A percentile compares a stretch with the other conserved stretches of the same genome.
phyloP scores from a whole-genome alignment of 2,113 vertebrate genomes.

The Rhea pennata region DNA sequence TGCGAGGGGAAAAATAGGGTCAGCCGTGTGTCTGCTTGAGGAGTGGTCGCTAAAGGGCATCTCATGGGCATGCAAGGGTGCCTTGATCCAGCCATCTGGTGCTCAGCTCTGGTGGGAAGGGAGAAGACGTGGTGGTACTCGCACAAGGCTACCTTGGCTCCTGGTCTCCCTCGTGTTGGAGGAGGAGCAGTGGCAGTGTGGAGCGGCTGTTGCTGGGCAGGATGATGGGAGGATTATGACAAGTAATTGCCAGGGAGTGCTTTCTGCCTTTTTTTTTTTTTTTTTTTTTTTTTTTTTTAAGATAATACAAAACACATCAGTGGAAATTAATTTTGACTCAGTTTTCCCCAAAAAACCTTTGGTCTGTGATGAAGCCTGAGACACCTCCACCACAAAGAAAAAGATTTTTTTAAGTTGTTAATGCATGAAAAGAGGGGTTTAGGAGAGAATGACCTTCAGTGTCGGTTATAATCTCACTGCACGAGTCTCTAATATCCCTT shows the following conservation, averaged over 20 bases:
- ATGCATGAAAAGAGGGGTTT: neutral
- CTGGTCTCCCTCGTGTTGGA: neutral
- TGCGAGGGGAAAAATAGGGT: accelerated
- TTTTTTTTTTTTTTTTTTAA: neutral
- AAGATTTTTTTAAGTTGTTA: neutral
- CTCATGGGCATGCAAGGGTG: accelerated
- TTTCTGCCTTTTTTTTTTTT: neutral
- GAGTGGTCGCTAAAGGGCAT: neutral
- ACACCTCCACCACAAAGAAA: neutral
- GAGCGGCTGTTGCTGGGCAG: neutral
- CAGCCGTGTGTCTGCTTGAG: neutral
- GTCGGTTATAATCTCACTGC: slow-evolving; percentile 11
- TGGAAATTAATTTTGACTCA: neutral
- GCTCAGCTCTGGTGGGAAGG: neutral
- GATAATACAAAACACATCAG: slow-evolving; percentile 5
- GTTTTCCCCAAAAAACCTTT: neutral
- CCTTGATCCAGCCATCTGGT: neutral
- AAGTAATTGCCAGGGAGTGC: neutral
- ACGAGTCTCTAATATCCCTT: slow-evolving; percentile 13
- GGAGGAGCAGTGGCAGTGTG: neutral
- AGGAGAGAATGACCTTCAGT: slow-evolving; percentile 7
- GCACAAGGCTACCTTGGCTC: accelerated
- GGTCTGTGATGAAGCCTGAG: neutral
- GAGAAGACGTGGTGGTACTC: neutral
- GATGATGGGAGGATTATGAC: slow-evolving; percentile 21